Evolutionary conservation across 2,888 invertebrate species (phyloP), one percentile per base, ranked within the genome.

Genomic region (Stegophylla sp.): DNA sequence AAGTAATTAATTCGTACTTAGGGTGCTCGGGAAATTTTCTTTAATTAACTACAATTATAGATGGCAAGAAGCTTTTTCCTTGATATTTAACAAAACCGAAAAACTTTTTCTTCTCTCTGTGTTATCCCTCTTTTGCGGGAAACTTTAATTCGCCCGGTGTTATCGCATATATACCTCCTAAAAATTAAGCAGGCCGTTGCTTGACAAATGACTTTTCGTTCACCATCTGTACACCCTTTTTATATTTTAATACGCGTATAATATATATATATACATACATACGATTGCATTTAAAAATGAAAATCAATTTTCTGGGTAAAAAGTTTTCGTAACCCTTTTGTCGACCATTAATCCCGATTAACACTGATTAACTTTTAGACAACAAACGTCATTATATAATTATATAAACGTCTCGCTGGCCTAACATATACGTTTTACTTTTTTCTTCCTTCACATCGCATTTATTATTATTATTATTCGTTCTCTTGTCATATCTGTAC

Each of bases 1-100:
- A 79, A 79, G 79, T 79, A 79, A 79, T 79, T 79, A 79, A 79
- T 79, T 79, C 79, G 79, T 79, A 79, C 79, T 79, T 79, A 79
- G 79, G 69, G 79, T 79, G 69, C 59, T n/a, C 71, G 79, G 71
- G 34, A 79, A 79, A 79, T 71, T 79, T 79, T 79, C 79, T 79
- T 79, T 79, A 79, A 79, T 79, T 79, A 79, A 79, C 79, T 79
- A 79, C 71, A 79, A 79, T 71, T 79, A 71, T 79, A 79, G 79
- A 71, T 61, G 79, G 71, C 71, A 79, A 79, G 69, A 71, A 69
- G 79, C 79, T 79, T 79, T 77, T 79, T 71, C 79, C 79, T 71
- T 43, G 69, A 79, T 79, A 79, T 71, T 71, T 51, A 79, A 79
- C 79, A 79, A 79, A 79, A 79, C 79, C 79, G 41, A 79, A 77